phyloP scores from a whole-genome alignment of 2,113 vertebrate species.

The Tylochromis polylepis region DNA sequence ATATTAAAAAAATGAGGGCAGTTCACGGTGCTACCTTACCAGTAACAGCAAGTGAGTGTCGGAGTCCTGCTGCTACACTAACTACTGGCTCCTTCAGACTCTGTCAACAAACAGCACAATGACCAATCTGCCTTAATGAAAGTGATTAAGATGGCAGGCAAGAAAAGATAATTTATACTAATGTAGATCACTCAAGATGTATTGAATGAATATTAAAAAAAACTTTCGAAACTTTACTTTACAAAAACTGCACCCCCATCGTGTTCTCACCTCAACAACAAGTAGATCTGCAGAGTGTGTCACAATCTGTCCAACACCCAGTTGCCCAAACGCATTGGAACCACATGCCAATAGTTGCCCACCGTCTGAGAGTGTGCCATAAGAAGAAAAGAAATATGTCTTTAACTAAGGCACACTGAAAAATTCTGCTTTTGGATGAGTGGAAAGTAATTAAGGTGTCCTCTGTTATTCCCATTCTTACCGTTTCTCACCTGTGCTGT shows the following conservation, averaged over 20 bases:
- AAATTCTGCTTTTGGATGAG: background rate
- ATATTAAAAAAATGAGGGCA: background rate
- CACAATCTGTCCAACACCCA: slow-evolving; percentile 75
- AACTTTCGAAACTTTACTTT: background rate
- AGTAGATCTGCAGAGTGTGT: slow-evolving; percentile 66
- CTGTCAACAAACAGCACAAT: slow-evolving; percentile 59
- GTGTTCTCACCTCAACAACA: slow-evolving; percentile 76
- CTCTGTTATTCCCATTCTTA: background rate
- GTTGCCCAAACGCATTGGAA: slow-evolving; percentile 87
- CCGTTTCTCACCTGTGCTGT: background rate
- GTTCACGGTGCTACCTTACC: slow-evolving; percentile 58
- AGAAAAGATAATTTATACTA: background rate
- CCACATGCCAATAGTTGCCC: slow-evolving; percentile 84
- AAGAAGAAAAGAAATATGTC: background rate
- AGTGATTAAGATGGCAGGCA: background rate
- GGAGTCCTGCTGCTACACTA: slow-evolving; percentile 84
- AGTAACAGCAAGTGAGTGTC: slow-evolving; percentile 84
- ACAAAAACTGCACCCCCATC: background rate
- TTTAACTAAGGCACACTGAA: background rate
- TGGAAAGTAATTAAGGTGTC: background rate
- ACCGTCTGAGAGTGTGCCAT: slow-evolving; percentile 66
- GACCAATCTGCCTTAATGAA: background rate
- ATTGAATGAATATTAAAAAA: background rate
- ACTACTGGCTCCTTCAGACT: slow-evolving; percentile 74
- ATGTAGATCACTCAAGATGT: background rate